Conservation (phyloP, 2,888 invertebrate species). For the Zhuqinia jingwanae region DNA sequence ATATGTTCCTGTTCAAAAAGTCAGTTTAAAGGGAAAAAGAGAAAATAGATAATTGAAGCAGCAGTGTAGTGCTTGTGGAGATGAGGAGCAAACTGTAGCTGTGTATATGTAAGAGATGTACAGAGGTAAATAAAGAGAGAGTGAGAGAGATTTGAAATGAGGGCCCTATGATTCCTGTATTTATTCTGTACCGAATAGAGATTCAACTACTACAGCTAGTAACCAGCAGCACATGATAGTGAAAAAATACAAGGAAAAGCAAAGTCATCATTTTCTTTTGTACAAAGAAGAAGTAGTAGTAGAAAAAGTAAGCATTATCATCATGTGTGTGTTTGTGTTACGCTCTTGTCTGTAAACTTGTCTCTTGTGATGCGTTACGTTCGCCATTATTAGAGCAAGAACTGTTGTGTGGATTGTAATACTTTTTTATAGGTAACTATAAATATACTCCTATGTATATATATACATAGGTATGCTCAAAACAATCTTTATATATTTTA, state of each 20-base stretch:
- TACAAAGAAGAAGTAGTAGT: too few relatives aligned
- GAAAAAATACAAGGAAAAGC: too few relatives aligned
- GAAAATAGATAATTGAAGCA: too few relatives aligned
- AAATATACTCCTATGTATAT: slow-evolving; percentile 40
- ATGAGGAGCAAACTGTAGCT: neutral
- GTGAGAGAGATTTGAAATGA: slow-evolving; percentile 17
- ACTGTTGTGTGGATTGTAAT: slow-evolving; percentile 55
- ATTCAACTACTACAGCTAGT: too few relatives aligned
- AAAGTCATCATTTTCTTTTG: slow-evolving; percentile 24
- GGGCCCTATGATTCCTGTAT: slow-evolving; percentile 28
- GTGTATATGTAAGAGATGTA: neutral
- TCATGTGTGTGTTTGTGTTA: slow-evolving; percentile 51
- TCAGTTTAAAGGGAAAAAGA: slow-evolving; percentile 18
- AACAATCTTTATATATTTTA: slow-evolving; percentile 39
- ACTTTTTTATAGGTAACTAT: too few relatives aligned
- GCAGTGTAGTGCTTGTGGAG: slow-evolving; percentile 9
- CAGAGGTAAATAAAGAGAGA: neutral
- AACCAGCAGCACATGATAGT: neutral
- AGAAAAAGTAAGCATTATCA: slow-evolving; percentile 39
- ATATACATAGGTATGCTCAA: too few relatives aligned
- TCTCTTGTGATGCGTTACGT: slow-evolving; percentile 71
- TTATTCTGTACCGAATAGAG: slow-evolving; percentile 20
- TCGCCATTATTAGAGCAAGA: slow-evolving; percentile 61
- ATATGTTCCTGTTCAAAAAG: slow-evolving; percentile 11
- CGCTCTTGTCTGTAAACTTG: slow-evolving; percentile 67